phyloP scores from a whole-genome alignment of 2,113 vertebrate species.

The Cettia cetti region DNA sequence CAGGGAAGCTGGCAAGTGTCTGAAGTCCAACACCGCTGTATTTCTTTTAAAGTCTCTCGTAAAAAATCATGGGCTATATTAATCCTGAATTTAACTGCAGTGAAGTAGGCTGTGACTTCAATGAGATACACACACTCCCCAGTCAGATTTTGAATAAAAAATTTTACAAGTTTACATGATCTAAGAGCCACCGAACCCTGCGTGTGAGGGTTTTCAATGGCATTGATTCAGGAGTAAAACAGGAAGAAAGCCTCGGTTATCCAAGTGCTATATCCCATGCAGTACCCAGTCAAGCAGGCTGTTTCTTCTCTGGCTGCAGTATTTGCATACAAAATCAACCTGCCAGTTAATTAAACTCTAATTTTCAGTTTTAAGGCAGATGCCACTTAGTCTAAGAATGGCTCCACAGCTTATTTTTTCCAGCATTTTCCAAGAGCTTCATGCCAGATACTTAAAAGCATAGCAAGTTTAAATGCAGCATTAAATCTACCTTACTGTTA shows the following conservation, averaged over 20 bases:
- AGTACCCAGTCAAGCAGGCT: neutral
- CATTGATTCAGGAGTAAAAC: neutral
- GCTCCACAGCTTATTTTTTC: neutral
- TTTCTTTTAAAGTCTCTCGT: neutral
- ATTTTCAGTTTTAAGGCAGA: neutral
- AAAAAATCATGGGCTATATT: neutral
- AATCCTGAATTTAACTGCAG: neutral
- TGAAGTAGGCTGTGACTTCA: neutral
- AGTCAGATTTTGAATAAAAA: neutral
- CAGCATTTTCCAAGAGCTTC: neutral
- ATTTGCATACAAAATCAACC: neutral
- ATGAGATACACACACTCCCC: neutral
- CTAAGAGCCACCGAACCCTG: neutral
- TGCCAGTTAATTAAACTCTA: slow-evolving; percentile 2
- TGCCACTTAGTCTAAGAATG: neutral
- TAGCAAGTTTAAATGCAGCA: neutral
- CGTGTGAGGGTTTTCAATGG: neutral
- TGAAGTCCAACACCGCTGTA: neutral
- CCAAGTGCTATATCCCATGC: neutral
- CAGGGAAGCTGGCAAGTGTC: neutral
- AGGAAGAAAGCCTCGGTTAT: neutral
- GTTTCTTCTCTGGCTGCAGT: neutral
- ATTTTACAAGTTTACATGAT: neutral
- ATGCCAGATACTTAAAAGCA: neutral
- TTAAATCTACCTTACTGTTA: neutral